A percentile compares a stretch with the other conserved stretches of the same genome.
Conservation (phyloP, 2,888 invertebrate species). For the Melieria picta region DNA sequence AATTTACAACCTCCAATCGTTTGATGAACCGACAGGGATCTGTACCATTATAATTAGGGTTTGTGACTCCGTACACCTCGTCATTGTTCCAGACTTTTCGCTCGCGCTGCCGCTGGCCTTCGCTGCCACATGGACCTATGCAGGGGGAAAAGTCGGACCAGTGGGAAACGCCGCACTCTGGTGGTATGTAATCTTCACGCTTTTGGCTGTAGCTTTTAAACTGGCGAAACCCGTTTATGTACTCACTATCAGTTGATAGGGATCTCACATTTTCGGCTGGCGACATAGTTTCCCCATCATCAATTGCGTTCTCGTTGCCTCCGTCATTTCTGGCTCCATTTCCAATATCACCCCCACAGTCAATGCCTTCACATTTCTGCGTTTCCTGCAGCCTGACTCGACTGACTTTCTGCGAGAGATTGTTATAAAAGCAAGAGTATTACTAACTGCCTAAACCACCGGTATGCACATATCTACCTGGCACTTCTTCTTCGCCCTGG, state of each 20-base stretch:
- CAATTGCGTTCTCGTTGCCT: slow-evolving; percentile 26
- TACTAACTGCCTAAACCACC: too few relatives aligned
- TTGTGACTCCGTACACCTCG: slow-evolving; percentile 55
- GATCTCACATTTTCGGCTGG: slow-evolving; percentile 43
- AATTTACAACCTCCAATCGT: slow-evolving; percentile 58
- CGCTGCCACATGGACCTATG: slow-evolving; percentile 79
- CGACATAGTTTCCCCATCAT: slow-evolving; percentile 14
- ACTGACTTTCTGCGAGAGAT: slow-evolving; percentile 51
- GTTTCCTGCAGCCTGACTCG: slow-evolving; percentile 67
- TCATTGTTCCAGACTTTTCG: slow-evolving; percentile 62
- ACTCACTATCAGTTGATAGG: slow-evolving; percentile 45
- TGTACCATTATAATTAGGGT: slow-evolving; percentile 49
- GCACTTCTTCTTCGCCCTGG: slow-evolving; percentile 74
- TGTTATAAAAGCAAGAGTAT: too few relatives aligned
- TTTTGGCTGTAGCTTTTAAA: slow-evolving; percentile 59
- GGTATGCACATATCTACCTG: slow-evolving; percentile 57
- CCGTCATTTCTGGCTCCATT: slow-evolving; percentile 32
- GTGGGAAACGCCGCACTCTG: slow-evolving; percentile 72
- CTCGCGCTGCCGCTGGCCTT: slow-evolving; percentile 72
- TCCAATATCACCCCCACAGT: slow-evolving; percentile 60
- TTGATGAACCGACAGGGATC: slow-evolving; percentile 62
- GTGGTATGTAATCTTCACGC: slow-evolving; percentile 58
- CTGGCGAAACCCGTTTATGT: slow-evolving; percentile 46
- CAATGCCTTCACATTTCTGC: slow-evolving; percentile 64
- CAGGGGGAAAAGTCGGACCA: slow-evolving; percentile 89